phyloP scores from a whole-genome alignment of 2,113 vertebrate species.

The Protobothrops mucrosquamatus region DNA sequence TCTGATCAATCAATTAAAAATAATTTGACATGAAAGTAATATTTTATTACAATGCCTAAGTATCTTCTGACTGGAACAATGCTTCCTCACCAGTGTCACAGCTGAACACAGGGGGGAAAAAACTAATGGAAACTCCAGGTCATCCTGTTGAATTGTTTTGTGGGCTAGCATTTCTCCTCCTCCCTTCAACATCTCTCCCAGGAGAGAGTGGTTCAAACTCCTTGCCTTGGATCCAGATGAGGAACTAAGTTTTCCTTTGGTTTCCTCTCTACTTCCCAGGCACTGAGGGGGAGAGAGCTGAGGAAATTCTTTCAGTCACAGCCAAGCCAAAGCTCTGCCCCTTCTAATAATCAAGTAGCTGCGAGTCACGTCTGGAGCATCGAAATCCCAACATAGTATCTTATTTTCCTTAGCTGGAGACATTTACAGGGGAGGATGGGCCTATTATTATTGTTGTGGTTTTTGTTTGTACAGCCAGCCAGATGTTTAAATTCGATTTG shows the following conservation, averaged over 20 bases:
- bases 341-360: conserved; percentile 31
- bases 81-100: background rate
- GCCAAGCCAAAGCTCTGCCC: conserved; percentile 38
- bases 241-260: background rate
- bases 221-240: background rate
- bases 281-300: background rate
- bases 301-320: conserved; percentile 61
- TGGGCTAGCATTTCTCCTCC: background rate
- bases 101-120: background rate
- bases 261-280: background rate
- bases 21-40: background rate
- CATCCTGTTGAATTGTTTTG: background rate
- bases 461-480: too few relatives aligned
- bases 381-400: conserved; percentile 17
- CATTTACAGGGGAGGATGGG: background rate
- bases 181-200: background rate
- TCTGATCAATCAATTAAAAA: background rate
- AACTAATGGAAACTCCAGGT: background rate
- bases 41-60: background rate
- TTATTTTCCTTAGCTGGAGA: background rate
- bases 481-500: too few relatives aligned
- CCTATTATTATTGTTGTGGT: too few relatives aligned
- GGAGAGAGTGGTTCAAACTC: background rate
- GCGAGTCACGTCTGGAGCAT: conserved; percentile 31
- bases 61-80: background rate